phyloP scores from a whole-genome alignment of 1,140 invertebrate species.

The Drosophila triauraria region DNA sequence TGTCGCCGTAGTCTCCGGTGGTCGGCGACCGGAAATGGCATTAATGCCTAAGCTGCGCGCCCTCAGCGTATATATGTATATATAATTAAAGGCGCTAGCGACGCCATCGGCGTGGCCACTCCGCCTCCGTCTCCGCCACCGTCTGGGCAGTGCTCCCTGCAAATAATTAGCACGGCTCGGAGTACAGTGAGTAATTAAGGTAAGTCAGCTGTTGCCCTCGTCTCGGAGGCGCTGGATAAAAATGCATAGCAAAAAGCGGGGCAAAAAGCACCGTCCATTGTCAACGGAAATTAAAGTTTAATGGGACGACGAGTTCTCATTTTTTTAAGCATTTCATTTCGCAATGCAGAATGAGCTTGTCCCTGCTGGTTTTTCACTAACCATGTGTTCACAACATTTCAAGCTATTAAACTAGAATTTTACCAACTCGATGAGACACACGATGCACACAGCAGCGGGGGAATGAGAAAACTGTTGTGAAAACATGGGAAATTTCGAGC shows the following conservation, averaged over 20 bases:
- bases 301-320: constrained; percentile 37
- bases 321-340: constrained; percentile 27
- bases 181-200: constrained; percentile 77
- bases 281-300: constrained; percentile 74
- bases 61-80: constrained; percentile 13
- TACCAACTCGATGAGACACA: constrained; percentile 40
- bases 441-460: constrained; percentile 1
- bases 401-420: constrained; percentile 61
- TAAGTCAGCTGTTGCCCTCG: constrained; percentile 72
- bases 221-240: constrained; percentile 2
- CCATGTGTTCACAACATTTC: constrained; percentile 50
- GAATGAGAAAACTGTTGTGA: constrained; percentile 24
- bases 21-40: constrained; percentile 71
- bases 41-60: constrained; percentile 68
- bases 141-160: constrained; percentile 48
- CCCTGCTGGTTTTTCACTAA: constrained; percentile 34
- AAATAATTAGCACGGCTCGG: constrained; percentile 76
- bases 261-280: constrained; percentile 47
- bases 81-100: constrained; percentile 75
- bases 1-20: constrained; percentile 16
- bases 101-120: constrained; percentile 2
- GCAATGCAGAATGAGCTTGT: constrained; percentile 35
- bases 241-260: constrained; percentile 9
- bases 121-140: neutral
- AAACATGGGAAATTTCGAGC: constrained; percentile 33